Evolutionary conservation across 92 coral and sea anemone species (phyloP).

Genomic region (Epizoanthus stellaris): DNA sequence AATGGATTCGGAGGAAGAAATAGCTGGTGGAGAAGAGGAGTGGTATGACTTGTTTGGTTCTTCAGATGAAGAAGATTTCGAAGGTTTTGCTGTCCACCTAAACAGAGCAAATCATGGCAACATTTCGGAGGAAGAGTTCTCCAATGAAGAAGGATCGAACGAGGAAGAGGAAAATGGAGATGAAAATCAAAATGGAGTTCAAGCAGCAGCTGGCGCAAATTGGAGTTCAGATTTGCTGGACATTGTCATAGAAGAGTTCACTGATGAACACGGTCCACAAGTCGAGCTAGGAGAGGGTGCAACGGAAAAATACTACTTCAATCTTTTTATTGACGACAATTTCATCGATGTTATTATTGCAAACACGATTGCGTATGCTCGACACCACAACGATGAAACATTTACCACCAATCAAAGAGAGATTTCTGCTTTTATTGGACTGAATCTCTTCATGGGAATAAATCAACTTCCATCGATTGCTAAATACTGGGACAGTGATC

Average conservation of each 20-base stretch:
- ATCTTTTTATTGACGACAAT: constrained; percentile 33
- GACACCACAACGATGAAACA: constrained; percentile 32
- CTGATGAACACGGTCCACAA: constrained; percentile 27
- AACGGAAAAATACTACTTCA: constrained; percentile 34
- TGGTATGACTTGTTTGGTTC: constrained; percentile 15
- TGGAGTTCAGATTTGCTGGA: background rate
- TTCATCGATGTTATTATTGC: constrained; percentile 45
- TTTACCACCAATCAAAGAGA: constrained; percentile 46
- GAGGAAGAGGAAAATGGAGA: background rate
- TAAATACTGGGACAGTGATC: constrained; percentile 46
- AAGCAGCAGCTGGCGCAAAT: background rate
- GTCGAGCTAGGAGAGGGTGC: constrained; percentile 33
- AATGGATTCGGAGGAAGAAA: constrained; percentile 3
- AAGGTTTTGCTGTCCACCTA: constrained; percentile 2
- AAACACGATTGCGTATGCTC: constrained; percentile 44
- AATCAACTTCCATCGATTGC: constrained; percentile 38
- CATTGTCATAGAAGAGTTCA: constrained; percentile 13
- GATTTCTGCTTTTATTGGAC: constrained; percentile 44
- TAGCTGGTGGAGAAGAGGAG: constrained; percentile 5
- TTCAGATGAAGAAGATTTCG: constrained; percentile 4
- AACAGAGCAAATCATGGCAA: background rate
- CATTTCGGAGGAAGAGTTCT: background rate
- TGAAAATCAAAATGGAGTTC: background rate
- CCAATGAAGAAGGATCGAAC: background rate
- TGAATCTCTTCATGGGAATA: constrained; percentile 48